Percentiles rank a stretch among this genome's conserved stretches.
phyloP scores from a whole-genome alignment of 2,888 invertebrate species.

The Rhaphigaster nebulosa region DNA sequence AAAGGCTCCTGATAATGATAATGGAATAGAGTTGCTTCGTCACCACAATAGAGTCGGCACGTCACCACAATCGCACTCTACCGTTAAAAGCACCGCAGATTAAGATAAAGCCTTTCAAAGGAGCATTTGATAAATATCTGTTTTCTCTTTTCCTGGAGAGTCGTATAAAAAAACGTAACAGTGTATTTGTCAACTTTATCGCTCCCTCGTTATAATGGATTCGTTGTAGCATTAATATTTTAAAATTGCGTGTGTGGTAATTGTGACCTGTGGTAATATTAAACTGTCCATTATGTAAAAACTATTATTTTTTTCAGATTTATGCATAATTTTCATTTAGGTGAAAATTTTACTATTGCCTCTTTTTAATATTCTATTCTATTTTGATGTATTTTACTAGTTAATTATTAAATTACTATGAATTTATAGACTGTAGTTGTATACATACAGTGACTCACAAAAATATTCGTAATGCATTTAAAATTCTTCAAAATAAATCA shows the following conservation, averaged over 20 bases:
- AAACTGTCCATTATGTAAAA: too few relatives aligned
- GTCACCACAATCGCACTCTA: background rate
- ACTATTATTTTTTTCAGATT: background rate
- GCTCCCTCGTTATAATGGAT: background rate
- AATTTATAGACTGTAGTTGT: too few relatives aligned
- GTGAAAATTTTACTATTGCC: too few relatives aligned
- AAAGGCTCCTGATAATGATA: background rate
- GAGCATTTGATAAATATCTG: background rate
- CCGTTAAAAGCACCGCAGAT: background rate
- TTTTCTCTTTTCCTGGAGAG: background rate
- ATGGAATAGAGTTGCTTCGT: background rate
- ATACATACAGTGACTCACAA: too few relatives aligned
- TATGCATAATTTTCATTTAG: background rate
- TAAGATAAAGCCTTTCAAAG: background rate
- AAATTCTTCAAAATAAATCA: too few relatives aligned
- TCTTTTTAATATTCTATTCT: too few relatives aligned
- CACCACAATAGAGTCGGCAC: background rate
- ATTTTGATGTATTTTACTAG: too few relatives aligned
- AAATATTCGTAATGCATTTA: too few relatives aligned
- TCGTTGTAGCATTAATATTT: background rate
- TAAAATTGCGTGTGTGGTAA: background rate
- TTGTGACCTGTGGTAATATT: too few relatives aligned
- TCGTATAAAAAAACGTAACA: background rate
- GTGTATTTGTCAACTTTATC: background rate
- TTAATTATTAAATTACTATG: too few relatives aligned